A percentile compares a stretch with the other conserved stretches of the same genome.
These are phyloP conservation scores for Turdus rufiventris DNA, from an alignment of 2,113 vertebrate genomes.

Conservation along the genomic window DNA sequence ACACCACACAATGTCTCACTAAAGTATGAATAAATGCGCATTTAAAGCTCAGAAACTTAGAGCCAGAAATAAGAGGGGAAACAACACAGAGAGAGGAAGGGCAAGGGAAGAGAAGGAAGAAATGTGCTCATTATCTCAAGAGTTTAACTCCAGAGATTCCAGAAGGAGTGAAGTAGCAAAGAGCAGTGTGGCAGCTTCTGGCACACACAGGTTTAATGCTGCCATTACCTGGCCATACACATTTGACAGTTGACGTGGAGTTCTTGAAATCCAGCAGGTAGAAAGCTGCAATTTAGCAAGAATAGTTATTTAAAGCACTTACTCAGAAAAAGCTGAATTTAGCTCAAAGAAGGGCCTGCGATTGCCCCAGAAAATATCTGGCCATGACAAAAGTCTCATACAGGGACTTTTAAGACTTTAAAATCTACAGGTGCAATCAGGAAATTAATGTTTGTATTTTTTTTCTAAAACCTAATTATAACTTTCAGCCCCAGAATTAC, in stretches of 20 bases:
- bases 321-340: constrained; percentile 49
- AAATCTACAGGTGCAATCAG: constrained; percentile 24
- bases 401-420: constrained; percentile 5
- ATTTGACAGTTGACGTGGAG: neutral
- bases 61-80: neutral
- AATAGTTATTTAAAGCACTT: constrained; percentile 52
- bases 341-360: constrained; percentile 49
- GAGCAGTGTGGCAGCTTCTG: neutral
- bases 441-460: constrained; percentile 28
- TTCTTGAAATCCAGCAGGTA: neutral
- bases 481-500: neutral
- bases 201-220: neutral
- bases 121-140: neutral
- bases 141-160: neutral
- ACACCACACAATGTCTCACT: neutral
- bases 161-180: neutral
- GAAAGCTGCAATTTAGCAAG: constrained; percentile 42
- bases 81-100: neutral
- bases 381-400: neutral
- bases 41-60: neutral
- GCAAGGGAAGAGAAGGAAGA: neutral
- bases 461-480: constrained; percentile 33
- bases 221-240: neutral
- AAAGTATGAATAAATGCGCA: neutral
- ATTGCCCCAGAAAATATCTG: constrained; percentile 54